Evolutionary conservation across 2,888 invertebrate genomes (phyloP).

Genomic region (Pyrrhosoma nymphula): DNA sequence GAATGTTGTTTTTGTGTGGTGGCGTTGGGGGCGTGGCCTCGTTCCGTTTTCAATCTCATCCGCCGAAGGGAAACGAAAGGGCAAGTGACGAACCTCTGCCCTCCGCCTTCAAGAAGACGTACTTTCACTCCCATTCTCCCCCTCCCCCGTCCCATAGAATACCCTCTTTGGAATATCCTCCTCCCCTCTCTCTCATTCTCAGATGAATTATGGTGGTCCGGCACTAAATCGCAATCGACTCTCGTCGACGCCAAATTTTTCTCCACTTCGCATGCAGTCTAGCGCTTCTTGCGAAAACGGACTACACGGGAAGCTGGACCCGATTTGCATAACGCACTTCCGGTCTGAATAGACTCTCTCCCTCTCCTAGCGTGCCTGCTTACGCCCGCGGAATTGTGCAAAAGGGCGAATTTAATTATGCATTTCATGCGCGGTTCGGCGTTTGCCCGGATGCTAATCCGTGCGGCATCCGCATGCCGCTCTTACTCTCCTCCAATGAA

Average conservation of each 20-base stretch:
- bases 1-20: no score
- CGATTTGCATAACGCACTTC: constrained; percentile 5
- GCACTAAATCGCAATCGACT: neutral
- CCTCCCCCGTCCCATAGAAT: no score
- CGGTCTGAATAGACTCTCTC: neutral
- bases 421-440: neutral
- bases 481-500: no score
- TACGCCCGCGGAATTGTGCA: neutral
- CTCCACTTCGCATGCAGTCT: neutral
- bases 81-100: no score
- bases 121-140: no score
- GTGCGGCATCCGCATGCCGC: neutral
- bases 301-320: neutral
- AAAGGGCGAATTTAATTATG: neutral
- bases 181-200: neutral
- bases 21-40: no score
- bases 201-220: neutral
- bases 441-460: neutral
- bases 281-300: neutral
- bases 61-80: no score
- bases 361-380: no score
- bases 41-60: no score
- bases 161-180: no score
- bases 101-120: no score
- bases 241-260: neutral